Base-by-base conservation (phyloP, 2,888 invertebrate species). In the Tenthredo distinguenda region DNA sequence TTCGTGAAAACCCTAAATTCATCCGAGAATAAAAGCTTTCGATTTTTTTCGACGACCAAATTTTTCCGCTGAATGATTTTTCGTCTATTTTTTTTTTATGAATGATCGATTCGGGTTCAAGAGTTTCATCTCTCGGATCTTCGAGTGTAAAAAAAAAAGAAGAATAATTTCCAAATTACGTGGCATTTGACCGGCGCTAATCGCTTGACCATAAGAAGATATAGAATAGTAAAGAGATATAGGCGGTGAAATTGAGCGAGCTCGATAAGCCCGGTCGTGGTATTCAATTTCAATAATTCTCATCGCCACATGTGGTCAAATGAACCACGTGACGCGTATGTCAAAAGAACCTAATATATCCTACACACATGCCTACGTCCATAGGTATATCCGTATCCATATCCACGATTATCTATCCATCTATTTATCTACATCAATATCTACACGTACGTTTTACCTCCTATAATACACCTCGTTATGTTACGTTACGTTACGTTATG, bases 281-380 rank as follows among this genome's bases (percentile, higher is more conserved):
- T 81, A 62, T 81, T 81, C 81, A 81, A 81, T 81, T 81, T 81
- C 81, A 81, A 81, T 81, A 62, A 81, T 81, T 81, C 81, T 62
- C 58, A 81, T 58, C 58, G 62, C 81, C 81, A 62, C 81, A 81
- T 81, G 81, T 81, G 62, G 81, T 79, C 15, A 58, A 58, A 40
- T n/a, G 43, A 50, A 62, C 81, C 81, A 62, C 81, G 81, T 81
- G 81, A 81, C 81, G 37, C 81, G 21, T 77, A 50, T 77, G 50
- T 77, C 68, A 40, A 43, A 40, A 40, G 40, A 74, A 74, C 18
- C 62, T 21, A 74, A 74, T 40, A 9, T n/a, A 72, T 37, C 58
- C 58, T 5, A 65, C 1, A 68, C 31, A 68, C 10, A 21, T 62
- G 12, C n/a, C 18, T 26, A 71, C 1, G 15, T 18, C 15, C 37